phyloP scores from a whole-genome alignment of 2,888 invertebrate species.

The Acanthosepion lycidas region DNA sequence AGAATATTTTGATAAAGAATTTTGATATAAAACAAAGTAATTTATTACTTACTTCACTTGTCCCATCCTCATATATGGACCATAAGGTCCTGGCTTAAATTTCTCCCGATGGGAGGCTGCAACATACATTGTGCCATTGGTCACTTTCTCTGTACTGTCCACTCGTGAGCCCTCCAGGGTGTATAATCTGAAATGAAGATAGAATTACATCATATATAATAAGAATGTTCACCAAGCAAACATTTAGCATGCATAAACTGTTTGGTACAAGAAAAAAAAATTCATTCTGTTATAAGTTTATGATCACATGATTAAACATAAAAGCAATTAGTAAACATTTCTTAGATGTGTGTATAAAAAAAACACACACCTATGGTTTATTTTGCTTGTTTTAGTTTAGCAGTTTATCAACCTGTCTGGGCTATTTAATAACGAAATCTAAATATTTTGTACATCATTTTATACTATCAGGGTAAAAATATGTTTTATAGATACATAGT shows the following conservation, averaged over 20 bases:
- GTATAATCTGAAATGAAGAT: neutral
- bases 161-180: slow-evolving; percentile 33
- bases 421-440: too few species aligned
- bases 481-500: too few species aligned
- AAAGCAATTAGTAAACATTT: too few species aligned
- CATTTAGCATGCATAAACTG: neutral
- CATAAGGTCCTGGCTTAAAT: slow-evolving; percentile 44
- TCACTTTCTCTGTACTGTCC: slow-evolving; percentile 35
- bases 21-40: neutral
- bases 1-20: neutral
- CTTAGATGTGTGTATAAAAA: too few species aligned
- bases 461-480: too few species aligned
- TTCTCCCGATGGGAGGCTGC: slow-evolving; percentile 44
- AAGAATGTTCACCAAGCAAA: neutral
- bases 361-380: too few species aligned
- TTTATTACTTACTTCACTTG: slow-evolving; percentile 18
- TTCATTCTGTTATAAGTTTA: too few species aligned
- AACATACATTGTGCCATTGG: slow-evolving; percentile 41
- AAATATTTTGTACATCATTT: too few species aligned
- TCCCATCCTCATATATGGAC: slow-evolving; percentile 36
- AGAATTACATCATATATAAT: neutral
- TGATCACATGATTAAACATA: too few species aligned
- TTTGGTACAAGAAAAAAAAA: neutral
- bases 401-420: too few species aligned
- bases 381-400: too few species aligned